phyloP scores from a whole-genome alignment of 2,113 vertebrate species.

The Tyto alba region DNA sequence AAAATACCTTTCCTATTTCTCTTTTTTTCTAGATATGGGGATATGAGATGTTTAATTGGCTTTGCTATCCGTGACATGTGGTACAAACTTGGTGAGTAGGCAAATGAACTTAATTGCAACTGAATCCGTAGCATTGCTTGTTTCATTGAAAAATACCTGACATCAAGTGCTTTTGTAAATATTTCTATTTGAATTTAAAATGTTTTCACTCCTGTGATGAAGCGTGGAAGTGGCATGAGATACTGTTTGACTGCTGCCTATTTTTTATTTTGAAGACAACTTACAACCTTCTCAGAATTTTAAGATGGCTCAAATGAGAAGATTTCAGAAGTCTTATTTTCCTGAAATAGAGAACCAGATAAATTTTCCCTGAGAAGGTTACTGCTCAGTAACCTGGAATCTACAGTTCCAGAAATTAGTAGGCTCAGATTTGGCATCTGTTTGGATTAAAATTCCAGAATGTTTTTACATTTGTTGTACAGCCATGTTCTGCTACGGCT shows the following conservation, averaged over 20 bases:
- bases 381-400: background rate
- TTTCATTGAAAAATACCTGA: background rate
- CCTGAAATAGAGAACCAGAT: background rate
- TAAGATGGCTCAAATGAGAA: background rate
- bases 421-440: background rate
- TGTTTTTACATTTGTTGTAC: background rate
- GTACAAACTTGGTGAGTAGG: slow-evolving; percentile 91
- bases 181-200: background rate
- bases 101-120: background rate
- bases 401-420: background rate
- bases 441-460: background rate
- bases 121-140: background rate
- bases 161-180: background rate
- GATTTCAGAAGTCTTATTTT: background rate
- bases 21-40: slow-evolving; percentile 77
- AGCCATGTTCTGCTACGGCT: background rate
- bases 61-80: slow-evolving; percentile 97
- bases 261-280: background rate
- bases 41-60: slow-evolving; percentile 93
- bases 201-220: background rate
- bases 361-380: background rate
- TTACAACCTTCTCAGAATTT: background rate
- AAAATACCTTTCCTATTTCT: background rate
- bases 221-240: background rate
- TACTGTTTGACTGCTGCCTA: background rate